Conservation (phyloP, 2,113 vertebrate species). For the Silurus asotus region DNA sequence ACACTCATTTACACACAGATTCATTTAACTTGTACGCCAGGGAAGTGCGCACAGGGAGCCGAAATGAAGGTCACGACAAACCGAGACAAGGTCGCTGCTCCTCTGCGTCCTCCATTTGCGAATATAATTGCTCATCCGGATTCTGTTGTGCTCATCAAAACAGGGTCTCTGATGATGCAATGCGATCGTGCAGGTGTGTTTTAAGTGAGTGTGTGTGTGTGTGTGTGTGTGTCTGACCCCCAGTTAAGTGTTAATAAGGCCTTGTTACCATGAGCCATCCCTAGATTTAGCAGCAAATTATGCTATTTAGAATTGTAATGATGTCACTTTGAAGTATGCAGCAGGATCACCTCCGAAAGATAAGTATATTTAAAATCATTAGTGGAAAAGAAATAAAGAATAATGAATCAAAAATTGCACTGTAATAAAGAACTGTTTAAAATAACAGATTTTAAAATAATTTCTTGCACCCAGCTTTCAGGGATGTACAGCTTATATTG, state of each 20-base stretch:
- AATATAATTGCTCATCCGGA: slow-evolving; percentile 48
- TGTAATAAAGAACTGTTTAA: background rate
- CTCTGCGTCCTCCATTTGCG: slow-evolving; percentile 45
- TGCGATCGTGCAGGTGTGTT: background rate
- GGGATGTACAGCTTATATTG: background rate
- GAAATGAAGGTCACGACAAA: slow-evolving; percentile 42
- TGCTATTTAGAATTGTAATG: slow-evolving; percentile 27
- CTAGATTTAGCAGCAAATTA: slow-evolving; percentile 35
- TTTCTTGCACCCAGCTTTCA: background rate
- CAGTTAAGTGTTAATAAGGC: slow-evolving; percentile 32
- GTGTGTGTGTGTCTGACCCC: background rate
- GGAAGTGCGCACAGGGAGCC: slow-evolving; percentile 18
- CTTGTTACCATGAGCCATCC: slow-evolving; percentile 8
- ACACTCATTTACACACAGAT: slow-evolving; percentile 25
- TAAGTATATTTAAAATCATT: background rate
- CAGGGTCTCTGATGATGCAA: background rate
- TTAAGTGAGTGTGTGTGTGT: slow-evolving; percentile 4
- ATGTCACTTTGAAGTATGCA: slow-evolving; percentile 32
- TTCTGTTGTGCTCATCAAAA: slow-evolving; percentile 50
- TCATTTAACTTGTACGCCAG: slow-evolving; percentile 45
- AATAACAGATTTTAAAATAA: background rate
- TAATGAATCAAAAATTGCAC: background rate
- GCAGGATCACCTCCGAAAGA: background rate
- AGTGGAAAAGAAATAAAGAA: background rate
- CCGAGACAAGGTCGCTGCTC: slow-evolving; percentile 43